A percentile compares a stretch with the other conserved stretches of the same genome.
Evolutionary conservation across 2,797 vertebrate genomes (phyloP).

Genomic region (Bradypus variegatus): DNA sequence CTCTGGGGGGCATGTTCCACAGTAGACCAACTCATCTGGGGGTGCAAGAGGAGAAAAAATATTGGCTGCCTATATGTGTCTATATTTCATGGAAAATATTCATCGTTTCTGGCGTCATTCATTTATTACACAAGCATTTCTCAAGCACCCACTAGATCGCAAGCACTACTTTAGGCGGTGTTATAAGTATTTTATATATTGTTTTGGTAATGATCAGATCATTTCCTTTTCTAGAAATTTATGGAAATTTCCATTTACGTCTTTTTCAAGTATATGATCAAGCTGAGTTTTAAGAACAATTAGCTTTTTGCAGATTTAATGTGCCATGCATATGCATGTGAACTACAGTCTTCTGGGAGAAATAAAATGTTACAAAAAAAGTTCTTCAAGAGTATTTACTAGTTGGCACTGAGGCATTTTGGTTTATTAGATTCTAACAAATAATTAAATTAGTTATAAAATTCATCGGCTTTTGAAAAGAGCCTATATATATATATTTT

Average conservation of each 20-base stretch:
- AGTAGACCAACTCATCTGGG: not conserved
- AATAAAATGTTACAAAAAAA: slow-evolving; percentile 25
- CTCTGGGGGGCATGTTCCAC: not conserved
- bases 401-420: not conserved
- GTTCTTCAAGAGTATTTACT: not conserved
- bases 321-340: not conserved
- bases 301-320: not conserved
- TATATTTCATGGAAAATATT: not conserved
- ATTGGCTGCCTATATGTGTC: not conserved
- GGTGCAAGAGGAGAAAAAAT: not conserved
- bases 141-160: not conserved
- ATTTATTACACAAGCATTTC: not conserved
- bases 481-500: no score
- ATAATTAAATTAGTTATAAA: not conserved
- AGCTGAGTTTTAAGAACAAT: not conserved
- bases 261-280: not conserved
- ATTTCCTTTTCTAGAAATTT: slow-evolving; percentile 1
- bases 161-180: not conserved
- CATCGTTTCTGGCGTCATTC: not conserved
- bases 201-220: not conserved
- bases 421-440: slow-evolving; percentile 4
- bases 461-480: not conserved
- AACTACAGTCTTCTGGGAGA: not conserved
- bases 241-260: not conserved
- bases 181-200: not conserved